These are phyloP conservation scores for Ginglymostoma cirratum DNA, from an alignment of 2,113 vertebrate genomes.

Conservation along the genomic window DNA sequence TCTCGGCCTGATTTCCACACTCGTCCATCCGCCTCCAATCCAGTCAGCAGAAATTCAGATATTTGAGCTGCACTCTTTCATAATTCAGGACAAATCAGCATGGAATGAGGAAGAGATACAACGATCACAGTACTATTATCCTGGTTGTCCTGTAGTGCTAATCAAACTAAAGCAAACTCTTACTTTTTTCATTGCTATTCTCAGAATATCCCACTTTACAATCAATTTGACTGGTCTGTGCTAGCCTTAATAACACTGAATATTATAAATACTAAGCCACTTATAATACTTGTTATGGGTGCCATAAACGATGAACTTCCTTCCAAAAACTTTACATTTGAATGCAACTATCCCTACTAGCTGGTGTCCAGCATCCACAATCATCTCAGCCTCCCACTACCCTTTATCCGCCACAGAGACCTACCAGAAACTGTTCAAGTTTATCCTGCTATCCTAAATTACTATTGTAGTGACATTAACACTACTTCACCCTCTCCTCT, in stretches of 20 bases:
- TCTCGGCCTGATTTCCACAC: background rate
- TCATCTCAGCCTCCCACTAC: background rate
- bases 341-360: background rate
- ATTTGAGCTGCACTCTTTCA: background rate
- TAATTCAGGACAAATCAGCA: background rate
- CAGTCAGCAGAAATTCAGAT: background rate
- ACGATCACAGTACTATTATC: background rate
- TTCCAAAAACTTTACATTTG: background rate
- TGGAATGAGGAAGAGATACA: background rate
- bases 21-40: background rate
- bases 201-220: background rate
- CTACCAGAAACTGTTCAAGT: background rate
- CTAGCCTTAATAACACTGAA: background rate
- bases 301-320: background rate
- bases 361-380: background rate
- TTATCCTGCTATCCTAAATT: no score
- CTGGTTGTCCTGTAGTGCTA: background rate
- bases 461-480: no score
- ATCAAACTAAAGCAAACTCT: background rate
- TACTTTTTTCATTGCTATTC: background rate
- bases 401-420: background rate
- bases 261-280: background rate
- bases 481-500: no score
- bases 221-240: background rate
- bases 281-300: no score